phyloP scores from a whole-genome alignment of 1,140 invertebrate species.

The Drosophila yakuba region DNA sequence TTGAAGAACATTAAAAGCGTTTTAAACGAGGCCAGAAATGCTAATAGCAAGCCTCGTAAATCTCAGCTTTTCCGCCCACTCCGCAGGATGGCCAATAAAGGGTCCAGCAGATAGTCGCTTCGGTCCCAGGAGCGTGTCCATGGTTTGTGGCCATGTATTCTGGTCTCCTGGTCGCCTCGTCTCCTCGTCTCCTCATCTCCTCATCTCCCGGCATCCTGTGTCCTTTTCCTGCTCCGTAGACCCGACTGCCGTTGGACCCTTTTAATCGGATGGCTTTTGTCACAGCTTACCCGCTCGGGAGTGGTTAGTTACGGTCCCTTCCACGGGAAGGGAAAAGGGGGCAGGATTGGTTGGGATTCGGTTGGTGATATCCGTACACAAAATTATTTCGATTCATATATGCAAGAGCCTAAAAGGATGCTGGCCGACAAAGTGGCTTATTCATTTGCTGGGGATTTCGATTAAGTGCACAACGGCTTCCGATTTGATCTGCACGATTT shows the following conservation, averaged over 20 bases:
- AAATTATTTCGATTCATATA: conserved; percentile 5
- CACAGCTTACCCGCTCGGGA: conserved; percentile 13
- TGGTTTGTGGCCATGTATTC: conserved; percentile 6
- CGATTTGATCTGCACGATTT: conserved; percentile 6
- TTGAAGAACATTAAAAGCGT: not conserved
- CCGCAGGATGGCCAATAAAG: conserved; percentile 6
- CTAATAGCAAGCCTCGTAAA: conserved; percentile 14
- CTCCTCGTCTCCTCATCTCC: too few species aligned
- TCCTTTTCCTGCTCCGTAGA: not conserved
- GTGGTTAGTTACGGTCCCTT: conserved; percentile 5
- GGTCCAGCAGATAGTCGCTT: conserved; percentile 9
- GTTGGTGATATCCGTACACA: not conserved
- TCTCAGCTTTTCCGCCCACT: not conserved
- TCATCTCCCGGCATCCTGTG: not conserved
- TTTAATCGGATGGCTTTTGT: conserved; percentile 18
- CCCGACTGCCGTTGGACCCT: not conserved
- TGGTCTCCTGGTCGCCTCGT: not conserved
- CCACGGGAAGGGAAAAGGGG: not conserved
- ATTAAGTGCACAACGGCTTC: conserved; percentile 6
- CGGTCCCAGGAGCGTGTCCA: not conserved
- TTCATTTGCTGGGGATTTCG: conserved; percentile 10
- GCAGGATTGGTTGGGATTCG: not conserved
- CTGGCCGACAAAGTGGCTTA: conserved; percentile 3
- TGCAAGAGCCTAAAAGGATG: not conserved
- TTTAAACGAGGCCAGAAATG: conserved; percentile 12